Conservation (phyloP, 2,797 vertebrate species). For the Iguana delicatissima region DNA sequence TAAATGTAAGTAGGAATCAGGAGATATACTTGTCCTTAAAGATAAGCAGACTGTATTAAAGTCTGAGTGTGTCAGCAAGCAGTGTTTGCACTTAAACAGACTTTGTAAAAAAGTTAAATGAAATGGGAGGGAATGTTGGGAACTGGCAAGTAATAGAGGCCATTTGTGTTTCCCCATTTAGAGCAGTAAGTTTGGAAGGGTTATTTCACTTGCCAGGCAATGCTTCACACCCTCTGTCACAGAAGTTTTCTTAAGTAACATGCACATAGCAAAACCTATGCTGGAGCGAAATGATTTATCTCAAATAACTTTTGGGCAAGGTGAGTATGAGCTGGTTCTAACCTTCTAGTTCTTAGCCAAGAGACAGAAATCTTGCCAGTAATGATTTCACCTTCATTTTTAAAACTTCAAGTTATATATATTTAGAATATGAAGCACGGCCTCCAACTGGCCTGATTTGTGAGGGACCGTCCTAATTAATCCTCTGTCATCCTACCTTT, state of each 20-base stretch:
- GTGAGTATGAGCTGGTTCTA: too few relatives aligned
- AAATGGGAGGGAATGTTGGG: constrained; percentile 42
- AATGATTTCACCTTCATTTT: too few relatives aligned
- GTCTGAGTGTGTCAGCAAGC: constrained; percentile 44
- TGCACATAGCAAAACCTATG: not conserved
- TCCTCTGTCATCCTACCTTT: too few relatives aligned
- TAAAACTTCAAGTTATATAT: too few relatives aligned
- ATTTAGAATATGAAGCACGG: too few relatives aligned
- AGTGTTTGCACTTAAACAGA: constrained; percentile 32
- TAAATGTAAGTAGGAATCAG: constrained; percentile 36
- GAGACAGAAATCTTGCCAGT: too few relatives aligned
- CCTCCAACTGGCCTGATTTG: too few relatives aligned
- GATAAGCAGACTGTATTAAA: constrained; percentile 57
- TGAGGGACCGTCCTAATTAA: too few relatives aligned
- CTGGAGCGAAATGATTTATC: not conserved
- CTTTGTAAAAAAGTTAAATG: constrained; percentile 60
- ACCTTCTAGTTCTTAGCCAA: too few relatives aligned
- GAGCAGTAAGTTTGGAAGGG: constrained; percentile 45
- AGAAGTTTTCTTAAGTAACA: not conserved
- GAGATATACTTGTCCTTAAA: constrained; percentile 51
- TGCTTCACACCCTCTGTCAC: constrained; percentile 24
- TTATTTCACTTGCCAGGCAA: not conserved
- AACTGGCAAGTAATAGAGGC: constrained; percentile 13
- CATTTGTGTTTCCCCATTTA: constrained; percentile 9
- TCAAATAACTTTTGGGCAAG: not conserved